A percentile compares a stretch with the other conserved stretches of the same genome.
These are phyloP conservation scores for Acanthornis magna DNA, from an alignment of 2,797 vertebrate species.

Conservation along the genomic window DNA sequence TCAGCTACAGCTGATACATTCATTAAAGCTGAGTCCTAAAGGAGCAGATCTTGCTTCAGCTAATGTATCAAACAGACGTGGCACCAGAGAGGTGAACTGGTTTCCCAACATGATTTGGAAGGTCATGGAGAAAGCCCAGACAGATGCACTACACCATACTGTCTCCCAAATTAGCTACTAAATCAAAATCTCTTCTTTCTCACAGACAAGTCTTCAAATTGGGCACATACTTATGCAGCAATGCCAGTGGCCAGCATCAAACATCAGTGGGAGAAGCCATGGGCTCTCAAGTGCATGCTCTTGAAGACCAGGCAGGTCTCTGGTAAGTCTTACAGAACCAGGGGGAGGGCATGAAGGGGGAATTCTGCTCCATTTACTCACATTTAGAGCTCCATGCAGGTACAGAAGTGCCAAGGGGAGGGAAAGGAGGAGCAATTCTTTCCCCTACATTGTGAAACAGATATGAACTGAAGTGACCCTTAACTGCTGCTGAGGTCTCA, in stretches of 20 bases:
- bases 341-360: not conserved
- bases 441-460: not conserved
- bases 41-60: not conserved
- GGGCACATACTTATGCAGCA: not conserved
- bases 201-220: not conserved
- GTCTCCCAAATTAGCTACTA: not conserved
- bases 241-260: not conserved
- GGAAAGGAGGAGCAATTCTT: not conserved
- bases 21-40: not conserved
- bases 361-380: not conserved
- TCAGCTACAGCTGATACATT: not conserved
- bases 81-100: not conserved
- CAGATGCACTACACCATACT: not conserved
- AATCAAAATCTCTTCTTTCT: not conserved
- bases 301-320: not conserved
- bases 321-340: not conserved
- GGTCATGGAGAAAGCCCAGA: not conserved
- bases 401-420: conserved; percentile 10
- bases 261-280: not conserved
- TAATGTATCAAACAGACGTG: not conserved
- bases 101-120: not conserved
- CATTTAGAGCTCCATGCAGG: not conserved
- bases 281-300: not conserved
- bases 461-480: not conserved
- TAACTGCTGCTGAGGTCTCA: not conserved